These are phyloP conservation scores for Epinephelus lanceolatus DNA, from an alignment of 2,113 vertebrate genomes.

Conservation along the genomic window DNA sequence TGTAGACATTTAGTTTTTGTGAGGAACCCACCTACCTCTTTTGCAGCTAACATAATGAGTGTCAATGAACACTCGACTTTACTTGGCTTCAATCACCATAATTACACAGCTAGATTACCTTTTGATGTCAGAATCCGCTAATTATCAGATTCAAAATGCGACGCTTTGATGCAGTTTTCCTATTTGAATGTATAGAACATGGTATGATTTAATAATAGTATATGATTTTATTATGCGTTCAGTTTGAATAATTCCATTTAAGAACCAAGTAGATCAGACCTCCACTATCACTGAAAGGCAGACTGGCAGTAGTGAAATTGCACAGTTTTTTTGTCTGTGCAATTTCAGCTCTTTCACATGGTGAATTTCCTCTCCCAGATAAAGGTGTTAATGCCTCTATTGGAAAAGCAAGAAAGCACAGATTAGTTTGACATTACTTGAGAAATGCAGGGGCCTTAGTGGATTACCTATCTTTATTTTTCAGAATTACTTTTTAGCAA, in stretches of 20 bases:
- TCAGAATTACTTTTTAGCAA: conserved; percentile 13
- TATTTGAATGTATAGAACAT: background rate
- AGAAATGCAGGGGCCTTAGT: background rate
- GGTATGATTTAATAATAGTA: background rate
- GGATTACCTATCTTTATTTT: conserved; percentile 25
- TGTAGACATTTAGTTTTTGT: background rate
- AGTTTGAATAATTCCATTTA: conserved; percentile 33
- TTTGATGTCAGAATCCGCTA: conserved; percentile 23
- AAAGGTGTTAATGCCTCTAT: conserved; percentile 26
- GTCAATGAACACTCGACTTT: conserved; percentile 49
- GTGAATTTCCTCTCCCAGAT: conserved; percentile 37
- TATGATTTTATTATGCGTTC: background rate
- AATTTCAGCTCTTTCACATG: conserved; percentile 28
- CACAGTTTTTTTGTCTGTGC: conserved; percentile 1
- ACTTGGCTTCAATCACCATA: conserved; percentile 34
- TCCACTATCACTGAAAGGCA: conserved; percentile 36
- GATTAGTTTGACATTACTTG: conserved; percentile 42
- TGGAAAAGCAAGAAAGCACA: conserved; percentile 34
- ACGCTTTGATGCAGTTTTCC: background rate
- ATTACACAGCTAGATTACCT: conserved; percentile 33
- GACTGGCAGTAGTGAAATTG: background rate
- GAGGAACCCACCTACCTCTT: conserved; percentile 9
- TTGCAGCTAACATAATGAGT: conserved; percentile 15
- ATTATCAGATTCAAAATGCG: conserved; percentile 28
- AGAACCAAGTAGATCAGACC: background rate